A percentile compares a stretch with the other conserved stretches of the same genome.
These are phyloP conservation scores for Drosophila nikananu DNA, from an alignment of 1,140 invertebrate genomes.

Conservation along the genomic window DNA sequence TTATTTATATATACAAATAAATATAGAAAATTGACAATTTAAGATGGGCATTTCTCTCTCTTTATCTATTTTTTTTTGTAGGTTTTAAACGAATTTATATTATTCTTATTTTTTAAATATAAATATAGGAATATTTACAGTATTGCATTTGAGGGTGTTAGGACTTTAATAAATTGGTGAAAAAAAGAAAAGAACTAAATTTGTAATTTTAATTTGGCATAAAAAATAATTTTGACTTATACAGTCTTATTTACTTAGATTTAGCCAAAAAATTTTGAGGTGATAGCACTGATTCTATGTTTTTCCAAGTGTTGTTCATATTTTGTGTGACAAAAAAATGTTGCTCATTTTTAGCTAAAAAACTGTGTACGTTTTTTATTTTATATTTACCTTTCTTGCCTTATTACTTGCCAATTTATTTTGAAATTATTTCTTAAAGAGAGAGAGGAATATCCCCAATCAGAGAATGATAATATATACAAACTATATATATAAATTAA, in stretches of 20 bases:
- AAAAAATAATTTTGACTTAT: too few relatives aligned
- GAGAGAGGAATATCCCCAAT: constrained; percentile 17
- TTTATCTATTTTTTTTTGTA: neutral
- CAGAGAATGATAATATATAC: constrained; percentile 40
- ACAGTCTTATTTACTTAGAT: too few relatives aligned
- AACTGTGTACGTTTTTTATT: neutral
- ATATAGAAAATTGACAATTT: constrained; percentile 1
- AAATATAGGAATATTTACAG: neutral
- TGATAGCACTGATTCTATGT: neutral
- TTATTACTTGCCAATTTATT: neutral
- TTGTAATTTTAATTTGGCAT: too few relatives aligned
- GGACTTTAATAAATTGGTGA: neutral
- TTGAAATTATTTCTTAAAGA: neutral
- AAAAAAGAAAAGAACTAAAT: too few relatives aligned
- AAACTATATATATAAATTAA: constrained; percentile 49
- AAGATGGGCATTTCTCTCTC: constrained; percentile 14
- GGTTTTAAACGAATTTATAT: neutral
- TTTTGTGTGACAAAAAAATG: neutral
- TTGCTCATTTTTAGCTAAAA: neutral
- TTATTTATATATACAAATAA: constrained; percentile 34
- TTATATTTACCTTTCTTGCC: too few relatives aligned
- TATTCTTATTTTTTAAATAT: neutral
- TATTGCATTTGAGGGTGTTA: neutral
- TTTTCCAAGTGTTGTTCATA: neutral
- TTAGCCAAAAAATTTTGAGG: neutral